These are phyloP conservation scores for Arctia plantaginis DNA, from an alignment of 2,888 invertebrate species.

Conservation along the genomic window DNA sequence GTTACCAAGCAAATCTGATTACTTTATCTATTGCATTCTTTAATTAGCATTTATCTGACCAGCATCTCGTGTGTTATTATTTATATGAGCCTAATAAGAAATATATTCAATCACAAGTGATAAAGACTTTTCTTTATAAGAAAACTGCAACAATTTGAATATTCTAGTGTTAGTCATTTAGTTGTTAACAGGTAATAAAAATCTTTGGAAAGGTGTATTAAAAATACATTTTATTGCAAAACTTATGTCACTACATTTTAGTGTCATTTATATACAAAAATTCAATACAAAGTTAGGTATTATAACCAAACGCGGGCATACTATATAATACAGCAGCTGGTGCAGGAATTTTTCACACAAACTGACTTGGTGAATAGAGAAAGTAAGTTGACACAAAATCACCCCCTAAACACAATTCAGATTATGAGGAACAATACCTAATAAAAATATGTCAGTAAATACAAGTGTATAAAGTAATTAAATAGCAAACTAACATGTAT, in stretches of 20 bases:
- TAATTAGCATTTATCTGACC: not conserved
- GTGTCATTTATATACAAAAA: slow-evolving; percentile 85
- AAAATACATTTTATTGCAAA: slow-evolving; percentile 86
- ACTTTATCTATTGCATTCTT: not conserved
- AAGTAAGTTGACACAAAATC: slow-evolving; percentile 19
- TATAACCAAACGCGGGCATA: slow-evolving; percentile 70
- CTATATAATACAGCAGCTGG: slow-evolving; percentile 64
- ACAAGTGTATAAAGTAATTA: slow-evolving; percentile 41
- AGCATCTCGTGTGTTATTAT: not conserved
- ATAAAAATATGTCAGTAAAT: slow-evolving; percentile 28
- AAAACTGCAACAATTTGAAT: not conserved
- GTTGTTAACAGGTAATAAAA: slow-evolving; percentile 49
- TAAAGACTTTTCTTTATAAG: not conserved
- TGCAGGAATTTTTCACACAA: slow-evolving; percentile 41
- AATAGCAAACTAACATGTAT: slow-evolving; percentile 48
- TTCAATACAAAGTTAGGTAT: slow-evolving; percentile 75
- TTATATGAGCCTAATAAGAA: not conserved
- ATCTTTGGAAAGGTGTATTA: slow-evolving; percentile 78
- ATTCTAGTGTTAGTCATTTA: not conserved
- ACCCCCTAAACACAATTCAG: slow-evolving; percentile 16
- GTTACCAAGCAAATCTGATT: not conserved
- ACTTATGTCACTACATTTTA: slow-evolving; percentile 82
- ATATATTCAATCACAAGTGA: not conserved
- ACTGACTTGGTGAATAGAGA: slow-evolving; percentile 28
- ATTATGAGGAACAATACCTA: slow-evolving; percentile 36